Evolutionary conservation across 2,797 vertebrate species (phyloP).

Genomic region (Centroberyx gerrardi): DNA sequence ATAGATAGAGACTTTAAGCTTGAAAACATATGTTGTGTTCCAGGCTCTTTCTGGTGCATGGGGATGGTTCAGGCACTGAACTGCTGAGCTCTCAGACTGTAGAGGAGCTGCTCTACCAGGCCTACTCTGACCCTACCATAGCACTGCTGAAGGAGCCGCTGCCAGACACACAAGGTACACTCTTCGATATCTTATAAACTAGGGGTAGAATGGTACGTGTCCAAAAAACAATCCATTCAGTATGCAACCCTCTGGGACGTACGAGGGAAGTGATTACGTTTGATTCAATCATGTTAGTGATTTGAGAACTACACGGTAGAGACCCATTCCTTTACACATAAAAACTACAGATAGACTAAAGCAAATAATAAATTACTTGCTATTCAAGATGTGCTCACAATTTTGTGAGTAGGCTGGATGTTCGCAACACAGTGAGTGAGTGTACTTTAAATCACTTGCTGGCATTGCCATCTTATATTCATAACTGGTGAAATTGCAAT

Average conservation of each 20-base stretch:
- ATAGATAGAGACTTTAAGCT: not conserved
- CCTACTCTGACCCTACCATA: conserved; percentile 80
- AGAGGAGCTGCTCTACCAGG: conserved; percentile 82
- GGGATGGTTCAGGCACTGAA: conserved; percentile 92
- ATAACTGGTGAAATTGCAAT: not conserved
- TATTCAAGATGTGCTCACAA: too few species aligned
- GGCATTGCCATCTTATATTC: not conserved
- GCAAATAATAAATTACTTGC: too few species aligned
- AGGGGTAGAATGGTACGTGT: not conserved
- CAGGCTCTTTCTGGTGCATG: conserved; percentile 90
- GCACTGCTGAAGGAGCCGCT: conserved; percentile 89
- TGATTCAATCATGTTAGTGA: too few species aligned
- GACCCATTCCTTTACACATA: too few species aligned
- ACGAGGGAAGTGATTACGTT: too few species aligned
- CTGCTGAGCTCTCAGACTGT: conserved; percentile 87
- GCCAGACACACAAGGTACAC: conserved; percentile 86
- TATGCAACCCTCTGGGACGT: too few species aligned
- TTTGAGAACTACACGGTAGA: too few species aligned
- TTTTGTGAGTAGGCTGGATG: too few species aligned
- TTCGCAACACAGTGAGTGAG: too few species aligned
- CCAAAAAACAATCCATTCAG: not conserved
- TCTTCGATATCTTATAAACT: not conserved
- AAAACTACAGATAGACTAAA: too few species aligned
- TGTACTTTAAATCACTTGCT: not conserved
- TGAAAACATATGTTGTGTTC: conserved; percentile 26